phyloP scores from a whole-genome alignment of 2,888 invertebrate genomes.

The Rugalucina vietnamica region DNA sequence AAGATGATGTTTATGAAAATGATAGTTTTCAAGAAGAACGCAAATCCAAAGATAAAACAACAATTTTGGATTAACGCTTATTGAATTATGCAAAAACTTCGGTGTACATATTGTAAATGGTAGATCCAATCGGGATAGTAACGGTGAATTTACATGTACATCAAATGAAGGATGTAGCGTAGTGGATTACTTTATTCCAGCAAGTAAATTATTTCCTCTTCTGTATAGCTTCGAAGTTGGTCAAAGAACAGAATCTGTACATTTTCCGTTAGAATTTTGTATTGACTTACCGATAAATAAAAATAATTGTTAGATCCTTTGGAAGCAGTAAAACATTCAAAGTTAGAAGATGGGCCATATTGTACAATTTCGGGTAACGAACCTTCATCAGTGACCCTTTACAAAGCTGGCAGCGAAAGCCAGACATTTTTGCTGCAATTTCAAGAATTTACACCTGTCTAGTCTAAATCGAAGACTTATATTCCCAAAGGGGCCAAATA shows the following conservation, averaged over 20 bases:
- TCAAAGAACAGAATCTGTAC: not conserved
- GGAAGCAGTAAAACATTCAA: no score
- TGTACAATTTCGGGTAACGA: no score
- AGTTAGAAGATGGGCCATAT: no score
- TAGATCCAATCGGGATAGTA: not conserved
- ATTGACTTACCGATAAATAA: not conserved
- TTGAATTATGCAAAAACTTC: not conserved
- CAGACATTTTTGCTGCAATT: no score
- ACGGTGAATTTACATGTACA: not conserved
- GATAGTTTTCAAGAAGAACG: not conserved
- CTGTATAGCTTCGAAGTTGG: not conserved
- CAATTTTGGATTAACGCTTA: constrained; percentile 2
- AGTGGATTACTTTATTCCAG: constrained; percentile 4
- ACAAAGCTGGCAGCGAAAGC: no score
- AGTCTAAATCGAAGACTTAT: no score
- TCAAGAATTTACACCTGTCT: no score
- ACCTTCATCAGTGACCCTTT: no score
- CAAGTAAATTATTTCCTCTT: constrained; percentile 7
- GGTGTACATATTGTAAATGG: constrained; percentile 8
- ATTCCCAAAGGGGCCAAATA: no score
- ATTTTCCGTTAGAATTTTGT: not conserved
- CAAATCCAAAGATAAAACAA: not conserved
- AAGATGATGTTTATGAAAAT: not conserved
- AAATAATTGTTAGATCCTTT: no score
- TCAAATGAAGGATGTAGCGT: constrained; percentile 2